phyloP scores from a whole-genome alignment of 2,113 vertebrate genomes.

The Menura novaehollandiae region DNA sequence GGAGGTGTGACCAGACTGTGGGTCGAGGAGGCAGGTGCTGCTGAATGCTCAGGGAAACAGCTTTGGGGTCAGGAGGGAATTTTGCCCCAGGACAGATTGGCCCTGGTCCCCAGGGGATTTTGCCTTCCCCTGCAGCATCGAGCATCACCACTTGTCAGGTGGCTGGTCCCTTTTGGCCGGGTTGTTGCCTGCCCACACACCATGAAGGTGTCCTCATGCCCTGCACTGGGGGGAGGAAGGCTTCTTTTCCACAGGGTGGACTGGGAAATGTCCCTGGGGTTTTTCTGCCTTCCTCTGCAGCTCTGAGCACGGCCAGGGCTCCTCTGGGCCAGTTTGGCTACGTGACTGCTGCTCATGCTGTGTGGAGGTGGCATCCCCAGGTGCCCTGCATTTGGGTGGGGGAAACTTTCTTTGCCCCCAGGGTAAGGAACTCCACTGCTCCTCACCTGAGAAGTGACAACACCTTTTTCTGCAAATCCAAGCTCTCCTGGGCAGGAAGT shows the following conservation, averaged over 20 bases:
- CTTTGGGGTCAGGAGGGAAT: not conserved
- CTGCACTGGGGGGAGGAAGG: not conserved
- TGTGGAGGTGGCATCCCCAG: not conserved
- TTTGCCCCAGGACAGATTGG: not conserved
- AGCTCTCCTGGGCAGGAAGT: not conserved
- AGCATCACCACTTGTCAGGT: not conserved
- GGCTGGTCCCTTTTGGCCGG: not conserved
- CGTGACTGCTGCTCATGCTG: not conserved
- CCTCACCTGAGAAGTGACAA: not conserved
- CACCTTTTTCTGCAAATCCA: not conserved
- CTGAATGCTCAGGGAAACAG: not conserved
- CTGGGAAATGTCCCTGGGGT: not conserved
- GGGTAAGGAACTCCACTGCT: not conserved
- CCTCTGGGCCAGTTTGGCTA: not conserved
- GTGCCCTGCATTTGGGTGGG: accelerated
- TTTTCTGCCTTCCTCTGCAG: not conserved
- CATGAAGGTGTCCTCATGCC: not conserved
- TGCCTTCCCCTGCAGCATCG: not conserved
- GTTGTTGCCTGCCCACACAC: not conserved
- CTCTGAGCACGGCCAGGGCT: not conserved
- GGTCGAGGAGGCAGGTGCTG: not conserved
- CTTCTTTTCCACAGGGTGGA: not conserved
- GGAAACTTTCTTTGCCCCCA: not conserved
- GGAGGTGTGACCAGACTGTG: not conserved
- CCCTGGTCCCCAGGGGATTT: not conserved